These are phyloP conservation scores for Piscicola geometra DNA, from an alignment of 2,888 invertebrate species.

Conservation along the genomic window DNA sequence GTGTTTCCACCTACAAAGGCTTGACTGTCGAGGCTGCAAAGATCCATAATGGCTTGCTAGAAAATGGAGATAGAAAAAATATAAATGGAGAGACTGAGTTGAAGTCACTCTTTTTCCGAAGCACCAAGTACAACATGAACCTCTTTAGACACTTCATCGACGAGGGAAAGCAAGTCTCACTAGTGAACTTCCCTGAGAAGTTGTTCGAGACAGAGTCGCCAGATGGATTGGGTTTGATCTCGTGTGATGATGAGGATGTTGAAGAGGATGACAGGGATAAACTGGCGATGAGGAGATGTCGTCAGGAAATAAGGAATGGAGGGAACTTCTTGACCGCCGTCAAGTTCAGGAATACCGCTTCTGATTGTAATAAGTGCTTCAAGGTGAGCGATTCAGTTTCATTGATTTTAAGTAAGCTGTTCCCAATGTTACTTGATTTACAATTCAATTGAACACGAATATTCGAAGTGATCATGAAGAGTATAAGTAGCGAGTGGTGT, in stretches of 20 bases:
- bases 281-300: slow-evolving; percentile 16
- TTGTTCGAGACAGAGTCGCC: not conserved
- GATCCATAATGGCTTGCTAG: not conserved
- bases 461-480: too few relatives aligned
- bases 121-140: not conserved
- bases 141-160: slow-evolving; percentile 15
- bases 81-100: not conserved
- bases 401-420: too few relatives aligned
- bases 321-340: slow-evolving; percentile 17
- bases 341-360: not conserved
- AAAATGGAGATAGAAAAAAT: not conserved
- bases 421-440: too few relatives aligned
- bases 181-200: not conserved
- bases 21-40: too few relatives aligned
- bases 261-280: not conserved
- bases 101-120: slow-evolving; percentile 22
- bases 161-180: not conserved
- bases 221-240: not conserved
- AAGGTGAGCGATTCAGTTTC: too few relatives aligned
- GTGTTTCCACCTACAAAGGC: not conserved
- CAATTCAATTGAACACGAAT: too few relatives aligned
- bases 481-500: too few relatives aligned
- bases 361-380: slow-evolving; percentile 6
- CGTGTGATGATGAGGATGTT: not conserved
- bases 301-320: not conserved